Evolutionary conservation across 1,140 invertebrate genomes (phyloP), one percentile per base, ranked within the genome.

Genomic region (Tetramorium alpestre): DNA sequence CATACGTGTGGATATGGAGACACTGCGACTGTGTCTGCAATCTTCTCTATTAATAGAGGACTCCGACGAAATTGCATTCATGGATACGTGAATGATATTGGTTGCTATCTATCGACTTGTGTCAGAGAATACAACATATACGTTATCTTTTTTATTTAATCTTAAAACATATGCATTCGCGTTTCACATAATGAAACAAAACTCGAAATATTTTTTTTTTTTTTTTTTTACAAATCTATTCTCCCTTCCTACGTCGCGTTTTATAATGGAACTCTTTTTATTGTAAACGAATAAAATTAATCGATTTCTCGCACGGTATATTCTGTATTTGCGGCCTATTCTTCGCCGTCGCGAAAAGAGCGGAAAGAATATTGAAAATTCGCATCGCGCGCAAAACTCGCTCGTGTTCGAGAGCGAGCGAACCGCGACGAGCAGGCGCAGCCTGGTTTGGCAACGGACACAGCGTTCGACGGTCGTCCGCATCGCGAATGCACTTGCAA

Each of bases 391-490:
- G 28, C 41, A 13, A 49, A 41, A 62, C 60, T 87, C 44, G 67
- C 69, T 51, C 58, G 77, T 58, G n/a, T 33, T 70, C 62, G 70
- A 65, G 49, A 22, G 49, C 2, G 72, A 47, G 62, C 86, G 84
- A 87, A 58, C 28, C 47, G 85, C 56, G 13, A 54, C 78, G 67
- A 54, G 58, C 76, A 47, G 70, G 64, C 69, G 82, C 82, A 51
- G 73, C 64, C 85, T 69, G 80, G 80, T 88, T 90, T 82, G 89
- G 85, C 88, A 75, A 77, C 88, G 88, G 69, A 87, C 87, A 76
- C 62, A 67, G 44, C 89, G 51, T 41, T 77, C 75, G 28, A 51
- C 85, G 84, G 60, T 86, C 88, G 89, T 87, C 75, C 85, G 72
- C 67, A 58, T 73, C 88, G 60, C 47, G 49, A 67, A 81, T 84